phyloP scores from a whole-genome alignment of 2,113 vertebrate species.

The Romanogobio albipinnatus region DNA sequence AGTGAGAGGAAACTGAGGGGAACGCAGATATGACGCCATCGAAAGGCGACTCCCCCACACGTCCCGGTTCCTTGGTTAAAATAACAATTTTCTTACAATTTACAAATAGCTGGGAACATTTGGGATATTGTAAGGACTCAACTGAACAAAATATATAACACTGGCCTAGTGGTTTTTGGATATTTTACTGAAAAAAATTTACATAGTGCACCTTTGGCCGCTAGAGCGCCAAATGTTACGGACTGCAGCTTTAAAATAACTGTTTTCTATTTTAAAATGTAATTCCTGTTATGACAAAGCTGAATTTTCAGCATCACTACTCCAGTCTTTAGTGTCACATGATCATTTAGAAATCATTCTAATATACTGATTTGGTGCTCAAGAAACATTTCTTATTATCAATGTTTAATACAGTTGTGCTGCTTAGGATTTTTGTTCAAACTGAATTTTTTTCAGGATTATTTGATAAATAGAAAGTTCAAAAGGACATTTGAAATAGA shows the following conservation, averaged over 20 bases:
- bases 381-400: background rate
- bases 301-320: background rate
- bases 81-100: too few species aligned
- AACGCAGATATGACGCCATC: too few species aligned
- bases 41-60: too few species aligned
- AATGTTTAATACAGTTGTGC: background rate
- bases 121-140: too few species aligned
- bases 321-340: background rate
- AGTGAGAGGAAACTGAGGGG: too few species aligned
- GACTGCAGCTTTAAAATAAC: background rate
- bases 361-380: background rate
- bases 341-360: background rate
- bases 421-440: background rate
- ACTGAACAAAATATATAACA: too few species aligned
- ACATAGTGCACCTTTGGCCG: too few species aligned
- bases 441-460: background rate
- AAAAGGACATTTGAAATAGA: background rate
- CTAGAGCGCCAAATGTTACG: too few species aligned
- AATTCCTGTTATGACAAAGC: background rate
- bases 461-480: background rate
- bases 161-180: too few species aligned
- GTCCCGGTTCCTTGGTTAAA: too few species aligned
- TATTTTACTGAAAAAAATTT: too few species aligned
- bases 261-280: background rate
- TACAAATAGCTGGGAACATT: too few species aligned